Percentiles rank a stretch among this genome's conserved stretches.
These are phyloP conservation scores for Shargacucullia verbasci DNA, from an alignment of 2,888 invertebrate genomes.

Conservation along the genomic window DNA sequence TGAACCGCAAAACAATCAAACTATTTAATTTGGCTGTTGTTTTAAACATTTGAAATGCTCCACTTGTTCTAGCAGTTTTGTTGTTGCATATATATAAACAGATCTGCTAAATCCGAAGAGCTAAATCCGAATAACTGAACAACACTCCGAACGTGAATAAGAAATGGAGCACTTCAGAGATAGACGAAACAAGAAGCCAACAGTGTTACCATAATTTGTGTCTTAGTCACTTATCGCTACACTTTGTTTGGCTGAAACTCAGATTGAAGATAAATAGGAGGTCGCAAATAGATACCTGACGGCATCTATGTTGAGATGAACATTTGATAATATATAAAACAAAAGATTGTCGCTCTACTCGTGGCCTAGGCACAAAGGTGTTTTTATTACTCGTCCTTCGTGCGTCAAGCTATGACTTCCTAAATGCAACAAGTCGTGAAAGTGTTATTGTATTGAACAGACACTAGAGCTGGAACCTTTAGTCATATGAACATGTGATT, in stretches of 20 bases:
- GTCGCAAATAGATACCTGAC: not conserved
- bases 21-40: too few relatives aligned
- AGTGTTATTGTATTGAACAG: too few relatives aligned
- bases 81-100: not conserved
- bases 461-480: too few relatives aligned
- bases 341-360: slow-evolving; percentile 13
- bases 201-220: slow-evolving; percentile 26
- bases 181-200: slow-evolving; percentile 34
- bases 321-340: slow-evolving; percentile 8
- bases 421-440: too few relatives aligned
- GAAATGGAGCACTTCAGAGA: slow-evolving; percentile 36
- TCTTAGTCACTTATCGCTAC: slow-evolving; percentile 20
- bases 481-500: too few relatives aligned
- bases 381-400: not conserved
- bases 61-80: too few relatives aligned
- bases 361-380: slow-evolving; percentile 6
- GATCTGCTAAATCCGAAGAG: not conserved
- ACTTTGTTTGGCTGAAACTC: not conserved
- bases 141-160: slow-evolving; percentile 38
- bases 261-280: slow-evolving; percentile 26
- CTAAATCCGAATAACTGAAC: slow-evolving; percentile 32
- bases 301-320: slow-evolving; percentile 4
- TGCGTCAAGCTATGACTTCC: not conserved
- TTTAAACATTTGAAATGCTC: too few relatives aligned
- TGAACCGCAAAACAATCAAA: too few relatives aligned